Base-by-base conservation (phyloP, 2,888 invertebrate genomes). In the Rhagonycha fulva region DNA sequence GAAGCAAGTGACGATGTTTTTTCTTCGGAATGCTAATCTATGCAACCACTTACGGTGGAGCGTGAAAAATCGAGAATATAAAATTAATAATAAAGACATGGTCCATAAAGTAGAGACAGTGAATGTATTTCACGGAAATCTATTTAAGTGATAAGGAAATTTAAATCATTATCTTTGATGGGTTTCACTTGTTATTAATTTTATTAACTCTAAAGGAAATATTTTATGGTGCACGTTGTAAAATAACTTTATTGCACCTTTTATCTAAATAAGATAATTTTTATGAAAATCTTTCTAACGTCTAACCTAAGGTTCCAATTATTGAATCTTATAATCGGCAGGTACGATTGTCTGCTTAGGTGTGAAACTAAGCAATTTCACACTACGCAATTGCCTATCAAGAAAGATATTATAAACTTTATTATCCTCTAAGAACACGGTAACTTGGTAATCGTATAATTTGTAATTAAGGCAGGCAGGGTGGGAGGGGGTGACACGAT, bases 121-220 rank as follows among this genome's bases (percentile, higher is more conserved):
- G 74, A 67, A 62, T 69, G 69, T 67, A 74, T 74, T 74, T 74
- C 74, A 70, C 69, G 74, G 69, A 74, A 74, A 69, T 74, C 74
- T 63, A 74, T 69, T 74, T 69, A 74, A 74, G 68, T 72, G 72
- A 72, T 72, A 72, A 72, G 60, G 72, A 68, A 72, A 72, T 68
- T 72, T 72, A 71, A 66, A 66, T 71, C 63, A 71, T 71, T 71
- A 66, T 66, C 71, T 66, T 32, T 66, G 71, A 71, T 71, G 71
- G 60, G 71, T 60, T 71, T 66, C 71, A 71, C 71, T 71, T 71
- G 32, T 71, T 71, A 71, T 66, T n/a, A 71, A 71, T 30, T 66
- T 24, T 61, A 28, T 23, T 30, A 62, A 47, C 47, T 47, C 47
- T 0, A 47, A n/a, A 47, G 47, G 47, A 47, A 47, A n/a, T n/a